Percentiles rank a stretch among this genome's conserved stretches.
phyloP scores from a whole-genome alignment of 2,113 vertebrate species.

The Ciconia maguari region DNA sequence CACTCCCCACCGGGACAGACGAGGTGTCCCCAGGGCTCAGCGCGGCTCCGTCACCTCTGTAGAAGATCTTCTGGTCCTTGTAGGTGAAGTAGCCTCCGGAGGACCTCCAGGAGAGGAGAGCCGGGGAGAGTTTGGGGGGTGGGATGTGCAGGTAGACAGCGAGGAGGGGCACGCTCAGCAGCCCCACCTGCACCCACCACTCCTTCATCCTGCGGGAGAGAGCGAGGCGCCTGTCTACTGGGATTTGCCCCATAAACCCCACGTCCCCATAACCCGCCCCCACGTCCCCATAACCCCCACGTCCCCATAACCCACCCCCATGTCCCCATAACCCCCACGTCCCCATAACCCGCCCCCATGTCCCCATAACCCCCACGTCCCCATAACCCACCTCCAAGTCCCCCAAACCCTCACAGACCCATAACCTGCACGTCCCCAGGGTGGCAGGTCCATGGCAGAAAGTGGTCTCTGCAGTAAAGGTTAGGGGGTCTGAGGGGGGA shows the following conservation, averaged over 20 bases:
- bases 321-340: too few relatives aligned
- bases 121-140: conserved; percentile 82
- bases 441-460: not conserved
- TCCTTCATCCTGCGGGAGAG: conserved; percentile 81
- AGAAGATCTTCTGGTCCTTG: conserved; percentile 85
- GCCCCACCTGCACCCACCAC: conserved; percentile 90
- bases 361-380: too few relatives aligned
- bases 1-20: rapidly evolving
- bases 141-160: conserved; percentile 93
- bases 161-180: conserved; percentile 85
- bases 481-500: not conserved
- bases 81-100: conserved; percentile 84
- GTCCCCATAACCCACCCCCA: not conserved
- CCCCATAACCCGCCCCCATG: too few relatives aligned
- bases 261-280: too few relatives aligned
- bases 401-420: too few relatives aligned
- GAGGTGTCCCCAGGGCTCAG: rapidly evolving
- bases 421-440: too few relatives aligned
- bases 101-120: conserved; percentile 84
- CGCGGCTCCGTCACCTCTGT: conserved; percentile 76
- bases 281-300: too few relatives aligned
- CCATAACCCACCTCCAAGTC: not conserved
- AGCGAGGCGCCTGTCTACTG: rapidly evolving
- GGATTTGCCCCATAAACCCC: not conserved
- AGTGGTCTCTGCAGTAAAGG: not conserved